Evolutionary conservation across 2,888 invertebrate species (phyloP), one percentile per base, ranked within the genome.

Genomic region (Atherix ibis): DNA sequence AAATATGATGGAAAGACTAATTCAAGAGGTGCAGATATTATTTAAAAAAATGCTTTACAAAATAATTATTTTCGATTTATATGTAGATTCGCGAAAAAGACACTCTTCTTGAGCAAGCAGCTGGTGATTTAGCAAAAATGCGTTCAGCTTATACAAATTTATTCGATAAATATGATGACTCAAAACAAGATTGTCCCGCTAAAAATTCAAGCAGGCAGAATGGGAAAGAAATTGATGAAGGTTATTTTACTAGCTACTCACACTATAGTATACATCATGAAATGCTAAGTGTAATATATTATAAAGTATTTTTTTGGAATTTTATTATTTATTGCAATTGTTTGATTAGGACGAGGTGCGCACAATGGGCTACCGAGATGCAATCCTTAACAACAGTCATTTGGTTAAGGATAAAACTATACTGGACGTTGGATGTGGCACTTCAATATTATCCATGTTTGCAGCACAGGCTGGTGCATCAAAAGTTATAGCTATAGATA

Each of bases 361-460:
- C 34, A 95, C 94, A 3, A 76, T 80, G 52, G 79, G 82, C 44
- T 95, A 95, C 52, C 68, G 78, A 46, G 73, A 84, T 60, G 87
- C 91, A 15, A 76, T 94, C 43, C 51, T 81, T 32, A 69, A 71
- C 13, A 92, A 92, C 54, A 63, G 64, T 18, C 67, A 71, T 19
- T 61, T 70, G 36, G 69, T 92, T 34, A 65, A 65, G 47, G 76
- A 73, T 26, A 89, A 89, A 61, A 64, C 73, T 15, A 87, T 98
- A 14, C 63, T 98, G 39, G 98, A 98, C 65, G 76, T 99, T 36
- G 98, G 98, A 22, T 95, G 95, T 62, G 98, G 98, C 16, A 97
- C 97, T 2, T 89, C 92, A 18, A 95, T 98, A 45, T 65, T 99
- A 16, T 94, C 94, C 10, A 92, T 99, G 88, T 98, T 99, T 67